Percentiles rank a stretch among this genome's conserved stretches.
These are phyloP conservation scores for Ladona fulva DNA, from an alignment of 1,140 invertebrate species.

Conservation along the genomic window DNA sequence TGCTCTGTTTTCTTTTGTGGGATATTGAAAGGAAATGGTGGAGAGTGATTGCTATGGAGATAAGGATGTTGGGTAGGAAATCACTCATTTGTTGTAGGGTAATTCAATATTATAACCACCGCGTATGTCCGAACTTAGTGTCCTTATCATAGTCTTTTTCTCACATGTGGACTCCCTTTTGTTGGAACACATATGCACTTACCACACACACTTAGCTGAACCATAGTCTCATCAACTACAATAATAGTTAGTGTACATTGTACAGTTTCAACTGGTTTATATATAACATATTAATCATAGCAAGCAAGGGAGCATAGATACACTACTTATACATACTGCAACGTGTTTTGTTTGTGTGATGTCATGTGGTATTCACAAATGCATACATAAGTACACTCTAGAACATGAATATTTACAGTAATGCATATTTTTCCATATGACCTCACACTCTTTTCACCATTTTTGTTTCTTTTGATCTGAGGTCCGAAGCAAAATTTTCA, in stretches of 20 bases:
- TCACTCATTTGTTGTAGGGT: background rate
- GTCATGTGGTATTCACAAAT: constrained; percentile 1
- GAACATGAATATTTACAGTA: background rate
- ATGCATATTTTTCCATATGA: background rate
- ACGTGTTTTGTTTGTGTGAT: background rate
- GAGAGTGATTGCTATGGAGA: background rate
- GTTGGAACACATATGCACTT: background rate
- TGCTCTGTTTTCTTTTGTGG: too few relatives aligned
- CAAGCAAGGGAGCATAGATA: background rate
- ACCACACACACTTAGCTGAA: background rate
- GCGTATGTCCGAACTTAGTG: constrained; percentile 7
- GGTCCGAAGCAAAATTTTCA: background rate
- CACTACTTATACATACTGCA: background rate
- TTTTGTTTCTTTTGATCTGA: background rate
- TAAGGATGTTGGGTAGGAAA: background rate
- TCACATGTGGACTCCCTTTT: background rate
- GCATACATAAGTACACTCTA: constrained; percentile 6
- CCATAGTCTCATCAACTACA: background rate
- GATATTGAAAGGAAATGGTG: background rate
- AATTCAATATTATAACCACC: background rate
- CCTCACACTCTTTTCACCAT: background rate
- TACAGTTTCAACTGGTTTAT: background rate
- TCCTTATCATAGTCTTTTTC: constrained; percentile 2
- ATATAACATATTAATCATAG: background rate
- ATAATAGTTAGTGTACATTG: constrained; percentile 10